Evolutionary conservation across 2,888 invertebrate genomes (phyloP), one percentile per base, ranked within the genome.

Genomic region (Drosophila setosimentum): DNA sequence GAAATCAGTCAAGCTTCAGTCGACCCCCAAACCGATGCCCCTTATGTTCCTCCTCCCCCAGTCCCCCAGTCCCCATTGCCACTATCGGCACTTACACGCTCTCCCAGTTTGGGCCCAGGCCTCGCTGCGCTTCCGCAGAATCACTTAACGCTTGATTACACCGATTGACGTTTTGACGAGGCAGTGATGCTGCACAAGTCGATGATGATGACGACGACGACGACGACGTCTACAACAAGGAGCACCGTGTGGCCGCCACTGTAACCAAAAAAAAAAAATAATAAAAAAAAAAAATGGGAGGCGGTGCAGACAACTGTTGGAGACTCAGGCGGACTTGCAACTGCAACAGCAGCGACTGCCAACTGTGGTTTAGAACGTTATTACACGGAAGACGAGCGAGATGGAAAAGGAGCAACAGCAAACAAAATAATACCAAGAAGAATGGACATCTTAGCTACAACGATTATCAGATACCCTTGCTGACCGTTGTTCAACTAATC

Each of bases 71-170:
- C 40, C 40, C 8, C 24, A 16, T 24, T 45, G 21, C 24, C 45
- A 16, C 45, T 24, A 7, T 45, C 24, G 16, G 18, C 55, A 4
- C 27, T 55, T 29, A 10, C 24, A 16, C 37, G 55, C 45, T 48
- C 54, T 37, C 58, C 51, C 54, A 40, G 57, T 58, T 48, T 61
- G 77, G 29, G 60, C 27, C 40, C 58, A 65, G 70, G 72, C 68
- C 45, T 63, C 63, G 89, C 68, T 83, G 80, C 87, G 81, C 90
- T 88, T 91, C 87, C 89, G 83, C 90, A 83, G 91, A 91, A 91
- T 91, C 90, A 91, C 90, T 91, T 91, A 91, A 91, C 90, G 90
- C 90, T 91, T 91, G 90, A 91, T 91, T 91, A 91, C 91, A 83
- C 83, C 87, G 91, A 91, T 91, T 83, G 86, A 82, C 88, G 87